A percentile compares a stretch with the other conserved stretches of the same genome.
These are phyloP conservation scores for Saccostrea echinata DNA, from an alignment of 1,140 invertebrate species.

Conservation along the genomic window DNA sequence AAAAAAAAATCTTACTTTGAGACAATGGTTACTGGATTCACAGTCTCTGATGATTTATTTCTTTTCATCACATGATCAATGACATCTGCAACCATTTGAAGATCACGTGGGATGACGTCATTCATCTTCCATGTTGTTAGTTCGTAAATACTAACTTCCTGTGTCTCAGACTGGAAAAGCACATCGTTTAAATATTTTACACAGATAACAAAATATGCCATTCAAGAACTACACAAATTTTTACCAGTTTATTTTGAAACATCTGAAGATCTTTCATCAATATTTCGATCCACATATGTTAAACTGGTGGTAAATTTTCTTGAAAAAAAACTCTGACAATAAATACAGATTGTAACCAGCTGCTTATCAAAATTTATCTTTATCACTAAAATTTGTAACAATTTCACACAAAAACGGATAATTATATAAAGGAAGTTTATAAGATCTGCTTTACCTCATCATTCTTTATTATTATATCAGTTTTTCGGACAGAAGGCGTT, in stretches of 20 bases:
- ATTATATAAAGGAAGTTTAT: no score
- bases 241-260: neutral
- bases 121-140: neutral
- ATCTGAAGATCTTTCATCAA: no score
- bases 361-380: no score
- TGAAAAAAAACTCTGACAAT: no score
- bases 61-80: neutral
- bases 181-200: neutral
- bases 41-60: neutral
- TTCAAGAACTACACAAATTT: neutral
- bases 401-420: no score
- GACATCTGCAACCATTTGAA: neutral
- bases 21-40: neutral
- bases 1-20: neutral
- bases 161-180: neutral
- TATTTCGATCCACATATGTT: no score
- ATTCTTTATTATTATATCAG: neutral
- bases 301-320: no score
- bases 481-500: neutral
- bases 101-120: slow-evolving; percentile 1
- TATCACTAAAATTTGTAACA: no score
- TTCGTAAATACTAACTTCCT: neutral
- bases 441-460: neutral
- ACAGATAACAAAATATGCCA: neutral
- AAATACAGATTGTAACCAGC: no score